Evolutionary conservation across 2,888 invertebrate genomes (phyloP).

Genomic region (Agrenia bidenticulata): DNA sequence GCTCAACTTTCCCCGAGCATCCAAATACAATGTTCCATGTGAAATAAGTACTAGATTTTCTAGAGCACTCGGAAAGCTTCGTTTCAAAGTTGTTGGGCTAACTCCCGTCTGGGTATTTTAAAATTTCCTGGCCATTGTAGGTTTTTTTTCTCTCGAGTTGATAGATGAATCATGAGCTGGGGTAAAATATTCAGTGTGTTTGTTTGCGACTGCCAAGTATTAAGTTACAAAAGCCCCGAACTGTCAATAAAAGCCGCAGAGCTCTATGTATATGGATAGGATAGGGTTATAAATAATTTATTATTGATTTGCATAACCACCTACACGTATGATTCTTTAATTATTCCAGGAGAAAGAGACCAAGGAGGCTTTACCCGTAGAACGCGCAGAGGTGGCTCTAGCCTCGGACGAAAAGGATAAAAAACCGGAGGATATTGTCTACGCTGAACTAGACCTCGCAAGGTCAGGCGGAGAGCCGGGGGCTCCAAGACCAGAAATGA

Average conservation of each 20-base stretch:
- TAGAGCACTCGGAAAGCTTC: too few species aligned
- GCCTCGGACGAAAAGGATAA: conserved; percentile 33
- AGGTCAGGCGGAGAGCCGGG: conserved; percentile 27
- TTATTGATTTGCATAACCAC: background rate
- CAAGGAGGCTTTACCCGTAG: conserved; percentile 42
- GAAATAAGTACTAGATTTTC: too few species aligned
- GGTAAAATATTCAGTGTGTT: too few species aligned
- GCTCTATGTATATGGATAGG: too few species aligned
- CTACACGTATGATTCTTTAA: background rate
- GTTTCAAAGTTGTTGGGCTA: too few species aligned
- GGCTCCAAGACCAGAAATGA: conserved; percentile 14
- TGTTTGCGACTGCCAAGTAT: too few species aligned
- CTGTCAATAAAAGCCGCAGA: background rate
- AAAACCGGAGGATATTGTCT: conserved; percentile 51
- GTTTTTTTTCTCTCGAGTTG: too few species aligned
- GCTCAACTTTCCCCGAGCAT: too few species aligned
- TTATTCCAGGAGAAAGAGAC: conserved; percentile 25
- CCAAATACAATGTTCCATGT: too few species aligned
- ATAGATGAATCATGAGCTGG: too few species aligned
- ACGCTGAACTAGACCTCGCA: conserved; percentile 49
- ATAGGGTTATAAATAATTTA: background rate
- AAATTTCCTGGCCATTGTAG: too few species aligned
- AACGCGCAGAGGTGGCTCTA: conserved; percentile 24
- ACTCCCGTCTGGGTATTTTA: too few species aligned
- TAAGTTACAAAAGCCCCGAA: background rate